Percentiles rank a stretch among this genome's conserved stretches.
Evolutionary conservation across 2,888 invertebrate genomes (phyloP).

Genomic region (Cryptophagus acutangulus): DNA sequence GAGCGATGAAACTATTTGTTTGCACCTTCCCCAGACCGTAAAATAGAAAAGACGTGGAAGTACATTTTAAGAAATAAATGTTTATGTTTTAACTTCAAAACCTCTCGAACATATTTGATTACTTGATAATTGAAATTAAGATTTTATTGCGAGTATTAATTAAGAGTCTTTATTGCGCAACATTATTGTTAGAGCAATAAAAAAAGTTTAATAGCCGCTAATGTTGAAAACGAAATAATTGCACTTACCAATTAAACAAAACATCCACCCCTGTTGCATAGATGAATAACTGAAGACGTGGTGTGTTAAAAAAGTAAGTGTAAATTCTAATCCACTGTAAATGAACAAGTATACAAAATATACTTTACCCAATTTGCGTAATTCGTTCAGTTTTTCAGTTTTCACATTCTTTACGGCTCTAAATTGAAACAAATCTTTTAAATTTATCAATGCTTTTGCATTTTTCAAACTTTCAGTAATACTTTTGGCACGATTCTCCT

Average conservation of each 20-base stretch:
- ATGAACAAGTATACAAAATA: conserved; percentile 91
- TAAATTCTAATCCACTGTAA: conserved; percentile 96
- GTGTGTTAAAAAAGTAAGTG: conserved; percentile 93
- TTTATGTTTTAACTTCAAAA: too few relatives aligned
- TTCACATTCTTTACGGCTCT: conserved; percentile 63
- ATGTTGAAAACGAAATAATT: background rate
- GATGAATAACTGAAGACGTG: conserved; percentile 85
- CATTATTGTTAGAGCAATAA: conserved; percentile 3
- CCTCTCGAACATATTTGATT: too few relatives aligned
- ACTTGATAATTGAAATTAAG: too few relatives aligned
- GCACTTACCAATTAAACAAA: conserved; percentile 76
- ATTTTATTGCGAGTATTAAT: too few relatives aligned
- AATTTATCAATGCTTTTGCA: conserved; percentile 39
- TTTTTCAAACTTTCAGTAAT: conserved; percentile 54
- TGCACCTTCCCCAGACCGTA: too few relatives aligned
- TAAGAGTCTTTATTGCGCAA: too few relatives aligned
- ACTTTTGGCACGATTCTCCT: conserved; percentile 66
- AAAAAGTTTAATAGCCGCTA: too few relatives aligned
- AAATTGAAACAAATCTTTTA: conserved; percentile 55
- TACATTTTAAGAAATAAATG: too few relatives aligned
- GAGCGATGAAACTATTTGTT: too few relatives aligned
- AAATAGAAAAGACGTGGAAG: too few relatives aligned
- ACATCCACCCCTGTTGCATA: conserved; percentile 98
- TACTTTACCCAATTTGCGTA: conserved; percentile 66
- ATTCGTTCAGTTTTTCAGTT: conserved; percentile 57